Conservation (phyloP, 2,888 invertebrate genomes). For the Scaptomyza cyrtandrae region DNA sequence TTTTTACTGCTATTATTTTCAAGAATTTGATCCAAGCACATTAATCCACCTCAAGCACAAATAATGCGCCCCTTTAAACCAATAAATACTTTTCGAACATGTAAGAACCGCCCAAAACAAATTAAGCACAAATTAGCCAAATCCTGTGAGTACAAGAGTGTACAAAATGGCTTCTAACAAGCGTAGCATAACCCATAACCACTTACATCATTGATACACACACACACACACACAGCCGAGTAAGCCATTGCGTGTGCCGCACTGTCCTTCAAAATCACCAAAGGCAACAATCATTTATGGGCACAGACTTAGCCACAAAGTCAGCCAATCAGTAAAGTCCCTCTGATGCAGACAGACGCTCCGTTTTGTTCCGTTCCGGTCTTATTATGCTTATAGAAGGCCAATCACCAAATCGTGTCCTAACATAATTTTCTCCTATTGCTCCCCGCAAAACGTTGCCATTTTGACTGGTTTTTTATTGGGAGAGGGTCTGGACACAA, state of each 20-base stretch:
- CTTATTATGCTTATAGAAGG: conserved; percentile 57
- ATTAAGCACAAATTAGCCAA: conserved; percentile 73
- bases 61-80: conserved; percentile 18
- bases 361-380: conserved; percentile 7
- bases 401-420: conserved; percentile 78
- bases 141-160: conserved; percentile 47
- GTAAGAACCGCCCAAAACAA: conserved; percentile 42
- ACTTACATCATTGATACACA: conserved; percentile 30
- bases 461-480: background rate
- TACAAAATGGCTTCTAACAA: conserved; percentile 40
- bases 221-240: background rate
- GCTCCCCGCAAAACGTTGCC: conserved; percentile 20
- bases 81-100: conserved; percentile 43
- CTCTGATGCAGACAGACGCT: conserved; percentile 22
- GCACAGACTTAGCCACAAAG: conserved; percentile 66
- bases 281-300: conserved; percentile 77
- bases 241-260: conserved; percentile 37
- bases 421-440: conserved; percentile 71
- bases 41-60: background rate
- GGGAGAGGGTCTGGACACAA: conserved; percentile 42
- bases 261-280: conserved; percentile 69
- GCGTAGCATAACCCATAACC: conserved; percentile 55
- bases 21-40: background rate
- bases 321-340: conserved; percentile 69
- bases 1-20: no score